Percentiles rank a stretch among this genome's conserved stretches.
These are phyloP conservation scores for Saturnia pavonia DNA, from an alignment of 2,888 invertebrate genomes.

Conservation along the genomic window DNA sequence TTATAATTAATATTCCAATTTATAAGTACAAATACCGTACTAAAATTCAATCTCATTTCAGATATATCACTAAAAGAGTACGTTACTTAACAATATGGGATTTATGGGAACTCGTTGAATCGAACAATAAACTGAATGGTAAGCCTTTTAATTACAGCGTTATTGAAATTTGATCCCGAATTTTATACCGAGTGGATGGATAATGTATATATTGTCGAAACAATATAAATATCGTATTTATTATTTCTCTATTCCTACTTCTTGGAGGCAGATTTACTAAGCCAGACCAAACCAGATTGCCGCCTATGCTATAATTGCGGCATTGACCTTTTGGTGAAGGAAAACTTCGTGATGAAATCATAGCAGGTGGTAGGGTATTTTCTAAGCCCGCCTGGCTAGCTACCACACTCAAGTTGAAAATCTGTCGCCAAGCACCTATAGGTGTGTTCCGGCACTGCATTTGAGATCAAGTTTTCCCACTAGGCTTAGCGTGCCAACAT, in stretches of 20 bases:
- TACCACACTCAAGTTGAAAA: too few relatives aligned
- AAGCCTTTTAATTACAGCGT: conserved; percentile 32
- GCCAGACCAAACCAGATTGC: too few relatives aligned
- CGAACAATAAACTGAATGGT: conserved; percentile 39
- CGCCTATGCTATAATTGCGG: too few relatives aligned
- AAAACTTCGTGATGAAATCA: too few relatives aligned
- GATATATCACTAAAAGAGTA: background rate
- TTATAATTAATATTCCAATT: background rate
- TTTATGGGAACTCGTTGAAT: conserved; percentile 31
- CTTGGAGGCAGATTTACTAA: too few relatives aligned
- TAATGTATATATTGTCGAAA: background rate
- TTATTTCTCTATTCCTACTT: background rate
- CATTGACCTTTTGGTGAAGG: too few relatives aligned
- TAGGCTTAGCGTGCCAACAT: too few relatives aligned
- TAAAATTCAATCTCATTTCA: background rate
- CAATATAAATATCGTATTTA: background rate
- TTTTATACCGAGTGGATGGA: background rate
- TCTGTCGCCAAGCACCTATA: too few relatives aligned
- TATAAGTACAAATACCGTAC: background rate
- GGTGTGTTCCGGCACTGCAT: too few relatives aligned
- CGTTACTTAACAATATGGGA: conserved; percentile 8
- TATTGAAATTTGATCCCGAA: conserved; percentile 9
- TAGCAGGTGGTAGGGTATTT: too few relatives aligned
- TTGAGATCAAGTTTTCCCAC: too few relatives aligned
- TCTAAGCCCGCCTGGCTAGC: too few relatives aligned